phyloP scores from a whole-genome alignment of 2,797 vertebrate species.

The Syngnathus acus region DNA sequence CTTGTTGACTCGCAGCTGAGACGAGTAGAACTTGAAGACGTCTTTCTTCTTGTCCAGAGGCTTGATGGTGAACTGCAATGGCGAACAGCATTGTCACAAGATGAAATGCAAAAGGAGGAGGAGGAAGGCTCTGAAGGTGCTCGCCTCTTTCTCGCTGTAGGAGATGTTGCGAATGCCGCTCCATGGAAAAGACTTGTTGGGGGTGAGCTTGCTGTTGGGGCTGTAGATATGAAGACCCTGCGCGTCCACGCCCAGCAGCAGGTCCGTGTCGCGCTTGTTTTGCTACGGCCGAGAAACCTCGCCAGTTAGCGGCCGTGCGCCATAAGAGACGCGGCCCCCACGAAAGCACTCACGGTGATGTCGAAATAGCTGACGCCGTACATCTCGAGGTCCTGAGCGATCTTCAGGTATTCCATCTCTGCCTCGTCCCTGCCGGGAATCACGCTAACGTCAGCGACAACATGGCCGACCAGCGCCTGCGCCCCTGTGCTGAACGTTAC shows the following conservation, averaged over 20 bases:
- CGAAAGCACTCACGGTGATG: conserved; percentile 76
- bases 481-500: conserved; percentile 45
- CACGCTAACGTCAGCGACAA: not conserved
- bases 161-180: conserved; percentile 87
- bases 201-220: conserved; percentile 83
- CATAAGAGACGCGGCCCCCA: too few relatives aligned
- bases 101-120: not conserved
- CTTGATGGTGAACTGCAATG: conserved; percentile 83
- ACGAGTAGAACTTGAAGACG: conserved; percentile 91
- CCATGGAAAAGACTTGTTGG: conserved; percentile 88
- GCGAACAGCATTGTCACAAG: not conserved
- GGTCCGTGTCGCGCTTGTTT: conserved; percentile 84
- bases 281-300: conserved; percentile 61
- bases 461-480: too few relatives aligned
- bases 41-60: conserved; percentile 90
- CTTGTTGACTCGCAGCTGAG: conserved; percentile 86
- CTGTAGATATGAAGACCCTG: conserved; percentile 89
- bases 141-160: conserved; percentile 88
- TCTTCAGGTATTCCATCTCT: conserved; percentile 92
- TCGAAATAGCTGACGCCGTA: conserved; percentile 90
- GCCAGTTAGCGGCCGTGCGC: too few relatives aligned
- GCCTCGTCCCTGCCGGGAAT: conserved; percentile 77
- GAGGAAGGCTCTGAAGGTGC: too few relatives aligned
- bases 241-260: conserved; percentile 84
- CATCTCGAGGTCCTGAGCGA: conserved; percentile 90